Percentiles rank a stretch among this genome's conserved stretches.
These are phyloP conservation scores for Drosophila cracens DNA, from an alignment of 2,888 invertebrate species.

Conservation along the genomic window DNA sequence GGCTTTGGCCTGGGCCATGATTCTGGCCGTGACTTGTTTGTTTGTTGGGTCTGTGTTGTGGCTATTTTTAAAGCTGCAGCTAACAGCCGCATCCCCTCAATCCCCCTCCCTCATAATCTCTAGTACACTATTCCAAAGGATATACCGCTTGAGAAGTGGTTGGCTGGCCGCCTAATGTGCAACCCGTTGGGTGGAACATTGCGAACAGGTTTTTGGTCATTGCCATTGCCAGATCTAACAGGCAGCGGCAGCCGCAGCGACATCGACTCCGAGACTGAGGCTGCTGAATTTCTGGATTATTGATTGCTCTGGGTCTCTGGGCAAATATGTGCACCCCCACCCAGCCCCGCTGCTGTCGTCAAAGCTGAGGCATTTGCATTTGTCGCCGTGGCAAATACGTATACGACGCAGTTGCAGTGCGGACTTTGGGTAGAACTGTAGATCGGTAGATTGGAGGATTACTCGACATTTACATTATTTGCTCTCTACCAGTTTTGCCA, in stretches of 20 bases:
- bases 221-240: constrained; percentile 42
- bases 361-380: constrained; percentile 53
- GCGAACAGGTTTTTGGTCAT: constrained; percentile 52
- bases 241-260: constrained; percentile 16
- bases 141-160: constrained; percentile 42
- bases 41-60: constrained; percentile 61
- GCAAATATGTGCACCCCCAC: constrained; percentile 53
- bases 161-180: constrained; percentile 58
- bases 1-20: constrained; percentile 43
- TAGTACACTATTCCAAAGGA: constrained; percentile 35
- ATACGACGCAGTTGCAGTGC: not conserved
- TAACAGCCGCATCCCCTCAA: not conserved
- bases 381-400: constrained; percentile 66
- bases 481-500: constrained; percentile 62
- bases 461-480: constrained; percentile 53
- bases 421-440: not conserved
- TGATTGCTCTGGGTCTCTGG: constrained; percentile 80
- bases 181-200: constrained; percentile 69
- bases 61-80: constrained; percentile 66
- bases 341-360: not conserved
- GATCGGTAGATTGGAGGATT: constrained; percentile 9
- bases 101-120: not conserved
- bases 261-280: constrained; percentile 12
- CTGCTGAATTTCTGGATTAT: constrained; percentile 62
- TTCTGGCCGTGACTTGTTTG: constrained; percentile 75